Evolutionary conservation across 2,888 invertebrate genomes (phyloP).

Genomic region (Dryobota labecula): DNA sequence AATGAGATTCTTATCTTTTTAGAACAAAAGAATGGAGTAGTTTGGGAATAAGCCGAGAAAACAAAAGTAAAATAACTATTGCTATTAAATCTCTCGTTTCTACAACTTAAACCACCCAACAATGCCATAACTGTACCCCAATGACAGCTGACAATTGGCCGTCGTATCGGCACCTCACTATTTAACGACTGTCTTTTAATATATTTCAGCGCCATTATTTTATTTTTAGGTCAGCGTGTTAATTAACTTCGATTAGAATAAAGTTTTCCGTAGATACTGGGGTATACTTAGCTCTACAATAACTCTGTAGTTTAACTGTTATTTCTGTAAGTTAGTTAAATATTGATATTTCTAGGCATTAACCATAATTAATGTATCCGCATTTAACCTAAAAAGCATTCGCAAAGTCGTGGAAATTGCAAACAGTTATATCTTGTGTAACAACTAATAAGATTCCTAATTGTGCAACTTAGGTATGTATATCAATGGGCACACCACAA

Average conservation of each 20-base stretch:
- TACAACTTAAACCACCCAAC: slow-evolving; percentile 27
- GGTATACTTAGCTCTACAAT: not conserved
- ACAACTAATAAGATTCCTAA: not conserved
- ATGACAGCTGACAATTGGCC: slow-evolving; percentile 17
- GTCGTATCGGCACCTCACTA: slow-evolving; percentile 16
- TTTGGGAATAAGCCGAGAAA: no score
- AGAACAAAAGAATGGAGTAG: no score
- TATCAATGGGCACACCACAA: no score
- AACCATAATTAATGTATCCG: not conserved
- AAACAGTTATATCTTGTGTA: not conserved
- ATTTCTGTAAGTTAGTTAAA: not conserved
- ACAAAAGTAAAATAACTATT: no score
- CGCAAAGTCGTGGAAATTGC: no score
- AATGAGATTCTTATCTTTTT: no score
- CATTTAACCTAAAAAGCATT: not conserved
- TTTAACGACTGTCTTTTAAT: slow-evolving; percentile 28
- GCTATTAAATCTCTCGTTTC: not conserved
- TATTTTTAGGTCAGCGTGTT: slow-evolving; percentile 39
- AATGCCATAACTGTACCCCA: slow-evolving; percentile 48
- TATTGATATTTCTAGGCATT: not conserved
- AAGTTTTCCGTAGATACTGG: not conserved
- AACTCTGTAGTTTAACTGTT: not conserved
- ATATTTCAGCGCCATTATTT: slow-evolving; percentile 29
- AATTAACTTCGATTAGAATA: slow-evolving; percentile 30
- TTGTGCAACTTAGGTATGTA: not conserved